These are phyloP conservation scores for Serrognathus titanus DNA, from an alignment of 2,888 invertebrate species.

Conservation along the genomic window DNA sequence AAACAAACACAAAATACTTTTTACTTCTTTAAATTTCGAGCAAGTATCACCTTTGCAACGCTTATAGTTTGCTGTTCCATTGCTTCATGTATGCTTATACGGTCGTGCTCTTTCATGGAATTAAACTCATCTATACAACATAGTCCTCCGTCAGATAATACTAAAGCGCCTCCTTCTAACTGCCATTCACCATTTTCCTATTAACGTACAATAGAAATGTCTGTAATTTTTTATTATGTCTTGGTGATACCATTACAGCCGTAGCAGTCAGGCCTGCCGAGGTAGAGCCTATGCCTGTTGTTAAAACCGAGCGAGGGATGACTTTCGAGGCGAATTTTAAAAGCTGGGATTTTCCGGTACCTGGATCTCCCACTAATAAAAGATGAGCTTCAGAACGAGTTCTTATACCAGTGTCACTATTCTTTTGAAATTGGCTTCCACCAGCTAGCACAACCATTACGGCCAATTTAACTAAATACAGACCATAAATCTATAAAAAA, in stretches of 20 bases:
- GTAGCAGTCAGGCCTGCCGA: conserved; percentile 86
- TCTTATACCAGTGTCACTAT: conserved; percentile 35
- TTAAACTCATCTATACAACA: conserved; percentile 92
- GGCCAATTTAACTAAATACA: conserved; percentile 84
- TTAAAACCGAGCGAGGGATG: conserved; percentile 73
- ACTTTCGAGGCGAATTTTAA: conserved; percentile 66
- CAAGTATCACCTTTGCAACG: conserved; percentile 70
- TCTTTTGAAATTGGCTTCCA: conserved; percentile 51
- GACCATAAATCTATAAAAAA: conserved; percentile 72
- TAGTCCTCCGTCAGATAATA: conserved; percentile 83
- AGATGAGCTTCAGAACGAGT: conserved; percentile 80
- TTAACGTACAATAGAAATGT: conserved; percentile 17
- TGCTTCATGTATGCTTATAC: conserved; percentile 84
- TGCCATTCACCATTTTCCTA: conserved; percentile 90
- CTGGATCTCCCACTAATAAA: conserved; percentile 82
- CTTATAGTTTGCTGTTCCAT: conserved; percentile 95
- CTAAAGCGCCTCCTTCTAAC: conserved; percentile 85
- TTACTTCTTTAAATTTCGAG: not conserved
- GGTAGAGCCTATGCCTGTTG: conserved; percentile 83
- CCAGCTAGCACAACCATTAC: conserved; percentile 65
- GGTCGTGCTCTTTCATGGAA: conserved; percentile 77
- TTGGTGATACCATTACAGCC: conserved; percentile 67
- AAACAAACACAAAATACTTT: conserved; percentile 27
- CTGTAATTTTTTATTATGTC: not conserved
- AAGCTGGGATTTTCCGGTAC: conserved; percentile 86